Base-by-base conservation (phyloP, 2,888 invertebrate species). In the Eilema griseolum region DNA sequence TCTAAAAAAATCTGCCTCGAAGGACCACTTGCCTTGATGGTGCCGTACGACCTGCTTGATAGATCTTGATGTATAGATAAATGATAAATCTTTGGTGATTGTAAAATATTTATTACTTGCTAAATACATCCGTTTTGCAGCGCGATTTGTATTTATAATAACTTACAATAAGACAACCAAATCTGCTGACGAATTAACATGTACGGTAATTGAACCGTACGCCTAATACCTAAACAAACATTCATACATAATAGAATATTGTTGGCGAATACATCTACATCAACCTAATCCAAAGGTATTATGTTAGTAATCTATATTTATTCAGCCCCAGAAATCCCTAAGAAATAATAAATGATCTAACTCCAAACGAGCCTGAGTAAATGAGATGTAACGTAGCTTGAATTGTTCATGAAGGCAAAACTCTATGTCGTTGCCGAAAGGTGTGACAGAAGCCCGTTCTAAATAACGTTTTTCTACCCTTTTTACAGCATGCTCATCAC, bases 301-400 rank as follows among this genome's bases (percentile, higher is more conserved):
- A 59, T 24, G 59, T 16, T 26, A 57, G 67, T 41, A 64, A 61
- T 46, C 56, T 33, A 65, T 33, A 66, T 57, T 57, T 57, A 57
- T 57, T 33, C 33, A 56, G 24, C 31, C 33, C 4, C 57, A 20
- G 56, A 26, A 62, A 57, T 57, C 76, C 71, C 67, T 64, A 67
- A 70, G 78, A 75, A 82, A 84, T 85, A 84, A 85, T 78, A 85
- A 80, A 86, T 81, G 78, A 70, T 70, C 46, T 63, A 75, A 71
- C 76, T 73, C 69, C 72, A 68, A 63, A 62, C 69, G 61, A 69
- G 62, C 75, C 69, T 62, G 66, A 75, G 78, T 75, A 79, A 80
- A 78, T 83, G 80, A 82, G 76, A 84, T 73, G 84, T 75, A 76
- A 72, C 78, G 71, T 71, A 24, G 65, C 61, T 63, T 86, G 84